Percentiles rank a stretch among this genome's conserved stretches.
These are phyloP conservation scores for Saccopteryx leptura DNA, from an alignment of 2,113 vertebrate species.

Conservation along the genomic window DNA sequence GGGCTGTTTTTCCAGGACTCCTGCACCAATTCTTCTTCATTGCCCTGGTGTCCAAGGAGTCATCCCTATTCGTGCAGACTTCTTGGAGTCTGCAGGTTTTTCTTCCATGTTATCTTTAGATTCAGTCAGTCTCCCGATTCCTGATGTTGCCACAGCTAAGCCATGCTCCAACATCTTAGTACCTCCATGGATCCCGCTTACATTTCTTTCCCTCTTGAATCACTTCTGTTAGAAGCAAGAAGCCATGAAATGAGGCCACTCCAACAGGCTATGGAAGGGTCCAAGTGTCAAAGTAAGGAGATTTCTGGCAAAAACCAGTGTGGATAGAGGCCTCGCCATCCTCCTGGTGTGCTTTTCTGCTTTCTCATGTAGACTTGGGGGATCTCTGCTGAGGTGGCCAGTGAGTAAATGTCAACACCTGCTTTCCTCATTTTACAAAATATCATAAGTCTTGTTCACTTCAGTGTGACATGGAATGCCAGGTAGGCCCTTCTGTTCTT, in stretches of 20 bases:
- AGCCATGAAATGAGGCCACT: not conserved
- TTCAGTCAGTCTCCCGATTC: not conserved
- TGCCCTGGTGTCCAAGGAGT: not conserved
- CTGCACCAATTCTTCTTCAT: not conserved
- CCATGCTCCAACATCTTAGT: not conserved
- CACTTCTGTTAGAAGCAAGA: not conserved
- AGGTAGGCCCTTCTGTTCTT: not conserved
- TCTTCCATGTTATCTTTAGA: not conserved
- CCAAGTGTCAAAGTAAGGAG: not conserved
- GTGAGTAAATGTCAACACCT: constrained; percentile 92
- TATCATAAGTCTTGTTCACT: not conserved
- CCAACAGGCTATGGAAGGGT: not conserved
- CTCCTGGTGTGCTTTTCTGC: constrained; percentile 88
- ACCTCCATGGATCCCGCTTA: not conserved
- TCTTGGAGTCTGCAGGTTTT: not conserved
- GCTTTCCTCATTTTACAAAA: not conserved
- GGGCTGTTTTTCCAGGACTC: not conserved
- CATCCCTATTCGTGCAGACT: not conserved
- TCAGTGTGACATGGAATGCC: not conserved
- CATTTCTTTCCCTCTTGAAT: not conserved
- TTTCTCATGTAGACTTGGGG: constrained; percentile 95
- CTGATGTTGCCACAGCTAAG: not conserved
- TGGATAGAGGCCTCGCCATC: constrained; percentile 90
- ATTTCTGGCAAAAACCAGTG: not conserved
- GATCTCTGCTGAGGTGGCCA: constrained; percentile 93